Percentiles rank a stretch among this genome's conserved stretches.
Evolutionary conservation across 1,140 invertebrate species (phyloP).

Genomic region (Lepeophtheirus salmonis): DNA sequence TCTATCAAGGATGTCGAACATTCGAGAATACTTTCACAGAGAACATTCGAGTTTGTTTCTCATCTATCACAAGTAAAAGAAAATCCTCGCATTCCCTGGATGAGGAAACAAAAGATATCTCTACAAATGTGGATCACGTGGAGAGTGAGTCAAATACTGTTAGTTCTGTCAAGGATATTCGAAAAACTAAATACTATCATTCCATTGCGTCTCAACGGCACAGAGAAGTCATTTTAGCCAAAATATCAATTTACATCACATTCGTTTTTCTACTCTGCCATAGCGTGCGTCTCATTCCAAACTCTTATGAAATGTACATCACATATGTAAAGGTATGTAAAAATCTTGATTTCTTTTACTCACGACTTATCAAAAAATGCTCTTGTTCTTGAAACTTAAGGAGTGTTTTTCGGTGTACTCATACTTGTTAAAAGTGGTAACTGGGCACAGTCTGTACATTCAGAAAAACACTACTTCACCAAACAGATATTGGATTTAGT

Average conservation of each 20-base stretch:
- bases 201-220: not conserved
- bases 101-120: not conserved
- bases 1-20: not conserved
- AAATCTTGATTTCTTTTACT: not conserved
- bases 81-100: no score
- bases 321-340: constrained; percentile 8
- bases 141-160: not conserved
- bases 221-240: constrained; percentile 12
- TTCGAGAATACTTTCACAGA: constrained; percentile 9
- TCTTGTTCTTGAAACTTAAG: no score
- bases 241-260: constrained; percentile 9
- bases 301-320: constrained; percentile 5
- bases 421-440: no score
- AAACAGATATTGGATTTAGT: no score
- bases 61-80: not conserved
- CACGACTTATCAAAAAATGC: no score
- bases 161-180: not conserved
- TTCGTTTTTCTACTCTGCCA: constrained; percentile 13
- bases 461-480: no score
- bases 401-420: no score
- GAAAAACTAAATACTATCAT: not conserved
- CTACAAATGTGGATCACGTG: not conserved
- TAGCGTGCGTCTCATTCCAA: not conserved
- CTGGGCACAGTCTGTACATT: no score
- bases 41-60: constrained; percentile 5